A percentile compares a stretch with the other conserved stretches of the same genome.
Evolutionary conservation across 1,140 invertebrate genomes (phyloP).

Genomic region (Pogonognathellus flavescens): DNA sequence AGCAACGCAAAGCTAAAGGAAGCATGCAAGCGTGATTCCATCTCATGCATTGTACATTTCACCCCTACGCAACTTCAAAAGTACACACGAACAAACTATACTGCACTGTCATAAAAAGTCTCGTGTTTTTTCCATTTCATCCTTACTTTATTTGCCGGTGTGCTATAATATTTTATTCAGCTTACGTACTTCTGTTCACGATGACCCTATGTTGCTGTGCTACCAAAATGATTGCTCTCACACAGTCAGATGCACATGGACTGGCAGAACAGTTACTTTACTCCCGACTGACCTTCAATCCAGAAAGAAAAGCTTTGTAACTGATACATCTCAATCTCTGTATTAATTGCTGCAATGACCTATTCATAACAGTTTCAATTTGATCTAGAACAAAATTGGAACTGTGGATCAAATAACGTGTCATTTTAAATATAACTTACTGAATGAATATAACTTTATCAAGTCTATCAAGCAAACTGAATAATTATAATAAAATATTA

Average conservation of each 20-base stretch:
- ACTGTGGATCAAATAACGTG: too few species aligned
- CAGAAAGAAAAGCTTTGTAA: neutral
- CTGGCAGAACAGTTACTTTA: neutral
- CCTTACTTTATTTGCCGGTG: slow-evolving; percentile 11
- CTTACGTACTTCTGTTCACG: neutral
- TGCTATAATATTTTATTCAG: slow-evolving; percentile 20
- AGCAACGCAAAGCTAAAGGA: slow-evolving; percentile 48
- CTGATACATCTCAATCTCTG: too few species aligned
- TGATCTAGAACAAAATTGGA: too few species aligned
- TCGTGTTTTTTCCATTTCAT: slow-evolving; percentile 16
- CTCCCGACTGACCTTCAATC: slow-evolving; percentile 21
- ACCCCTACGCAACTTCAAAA: slow-evolving; percentile 2
- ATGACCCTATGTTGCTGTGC: neutral
- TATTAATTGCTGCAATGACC: too few species aligned
- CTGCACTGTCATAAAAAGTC: neutral
- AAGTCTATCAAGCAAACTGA: too few species aligned
- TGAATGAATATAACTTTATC: too few species aligned
- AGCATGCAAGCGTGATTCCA: slow-evolving; percentile 62
- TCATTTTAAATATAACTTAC: too few species aligned
- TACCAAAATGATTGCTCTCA: neutral
- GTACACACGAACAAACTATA: neutral
- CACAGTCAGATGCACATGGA: neutral
- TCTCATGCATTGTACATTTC: slow-evolving; percentile 49
- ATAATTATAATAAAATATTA: too few species aligned
- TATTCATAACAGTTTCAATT: too few species aligned